Conservation (phyloP, 2,797 vertebrate species). For the Sylvia borin region DNA sequence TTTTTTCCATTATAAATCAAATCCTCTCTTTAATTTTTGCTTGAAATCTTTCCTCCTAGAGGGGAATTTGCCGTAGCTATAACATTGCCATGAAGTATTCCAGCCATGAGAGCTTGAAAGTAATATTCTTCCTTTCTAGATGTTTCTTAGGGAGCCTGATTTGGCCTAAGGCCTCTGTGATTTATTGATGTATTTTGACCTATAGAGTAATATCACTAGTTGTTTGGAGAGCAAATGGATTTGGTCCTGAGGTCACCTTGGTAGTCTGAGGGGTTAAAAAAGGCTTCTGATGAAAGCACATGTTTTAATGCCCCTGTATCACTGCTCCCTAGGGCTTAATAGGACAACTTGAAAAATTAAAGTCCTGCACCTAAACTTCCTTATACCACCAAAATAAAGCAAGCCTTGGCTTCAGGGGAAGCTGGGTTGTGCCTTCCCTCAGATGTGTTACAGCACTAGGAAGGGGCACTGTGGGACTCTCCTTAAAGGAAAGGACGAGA, state of each 20-base stretch:
- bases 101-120: not conserved
- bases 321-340: not conserved
- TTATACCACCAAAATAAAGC: not conserved
- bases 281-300: not conserved
- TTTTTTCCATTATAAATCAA: constrained; percentile 47
- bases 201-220: not conserved
- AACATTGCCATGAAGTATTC: not conserved
- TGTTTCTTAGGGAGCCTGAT: not conserved
- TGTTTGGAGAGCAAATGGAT: not conserved
- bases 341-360: not conserved
- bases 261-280: not conserved
- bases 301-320: not conserved
- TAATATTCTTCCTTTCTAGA: not conserved
- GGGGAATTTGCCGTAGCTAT: constrained; percentile 17
- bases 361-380: not conserved
- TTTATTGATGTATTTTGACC: not conserved
- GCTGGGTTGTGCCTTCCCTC: not conserved
- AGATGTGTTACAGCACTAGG: not conserved
- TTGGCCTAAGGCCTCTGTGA: not conserved
- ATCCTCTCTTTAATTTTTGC: constrained; percentile 37
- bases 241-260: not conserved
- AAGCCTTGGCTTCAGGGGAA: not conserved
- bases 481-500: not conserved
- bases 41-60: constrained; percentile 9
- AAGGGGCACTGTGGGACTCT: not conserved